A percentile compares a stretch with the other conserved stretches of the same genome.
These are phyloP conservation scores for Antigone vipio DNA, from an alignment of 2,113 vertebrate species.

Conservation along the genomic window DNA sequence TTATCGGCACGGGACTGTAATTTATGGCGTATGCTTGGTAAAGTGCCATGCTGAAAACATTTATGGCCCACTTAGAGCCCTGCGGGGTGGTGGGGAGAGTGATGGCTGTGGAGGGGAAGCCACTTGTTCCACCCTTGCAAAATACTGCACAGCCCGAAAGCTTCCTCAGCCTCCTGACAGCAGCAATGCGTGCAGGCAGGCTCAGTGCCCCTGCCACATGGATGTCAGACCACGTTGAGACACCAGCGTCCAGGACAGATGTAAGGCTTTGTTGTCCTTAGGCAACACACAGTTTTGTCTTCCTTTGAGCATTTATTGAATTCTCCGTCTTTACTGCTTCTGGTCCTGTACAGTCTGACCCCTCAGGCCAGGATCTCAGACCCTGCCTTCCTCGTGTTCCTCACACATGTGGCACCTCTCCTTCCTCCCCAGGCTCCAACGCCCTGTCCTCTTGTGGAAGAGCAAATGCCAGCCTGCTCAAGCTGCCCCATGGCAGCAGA, in stretches of 20 bases:
- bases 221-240: background rate
- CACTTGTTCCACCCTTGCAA: conserved; percentile 4
- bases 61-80: conserved; percentile 47
- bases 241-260: background rate
- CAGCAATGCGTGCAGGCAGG: background rate
- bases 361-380: background rate
- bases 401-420: background rate
- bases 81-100: background rate
- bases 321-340: background rate
- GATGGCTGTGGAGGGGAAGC: background rate
- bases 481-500: background rate
- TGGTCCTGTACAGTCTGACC: background rate
- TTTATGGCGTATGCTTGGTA: conserved; percentile 58
- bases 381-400: background rate
- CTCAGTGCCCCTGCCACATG: background rate
- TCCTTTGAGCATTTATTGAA: background rate
- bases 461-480: background rate
- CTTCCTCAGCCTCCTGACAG: background rate
- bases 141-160: background rate
- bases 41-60: conserved; percentile 56
- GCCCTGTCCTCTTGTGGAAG: background rate
- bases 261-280: background rate
- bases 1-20: conserved; percentile 55
- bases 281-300: background rate
- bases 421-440: background rate